Percentiles rank a stretch among this genome's conserved stretches.
Conservation (phyloP, 2,797 vertebrate species). For the Melanotaenia parkinsoni region DNA sequence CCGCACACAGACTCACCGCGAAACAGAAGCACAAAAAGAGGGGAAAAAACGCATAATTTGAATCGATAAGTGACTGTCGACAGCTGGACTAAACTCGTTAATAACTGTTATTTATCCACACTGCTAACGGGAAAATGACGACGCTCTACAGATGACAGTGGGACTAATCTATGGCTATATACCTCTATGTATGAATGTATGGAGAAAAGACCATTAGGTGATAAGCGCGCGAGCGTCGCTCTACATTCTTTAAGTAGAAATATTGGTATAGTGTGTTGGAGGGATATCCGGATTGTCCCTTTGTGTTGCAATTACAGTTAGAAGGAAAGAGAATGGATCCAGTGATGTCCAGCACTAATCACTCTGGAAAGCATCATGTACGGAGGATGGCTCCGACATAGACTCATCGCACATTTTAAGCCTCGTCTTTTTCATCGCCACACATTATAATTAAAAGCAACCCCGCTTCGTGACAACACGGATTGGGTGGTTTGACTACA, state of each 20-base stretch:
- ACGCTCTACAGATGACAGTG: constrained; percentile 55
- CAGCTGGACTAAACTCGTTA: constrained; percentile 42
- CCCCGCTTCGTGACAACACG: constrained; percentile 45
- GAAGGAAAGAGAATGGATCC: neutral
- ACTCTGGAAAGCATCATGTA: constrained; percentile 36
- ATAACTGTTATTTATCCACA: constrained; percentile 37
- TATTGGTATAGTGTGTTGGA: constrained; percentile 4
- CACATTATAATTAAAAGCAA: constrained; percentile 37
- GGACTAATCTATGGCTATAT: constrained; percentile 24
- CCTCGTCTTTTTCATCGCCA: constrained; percentile 34
- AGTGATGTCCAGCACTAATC: neutral
- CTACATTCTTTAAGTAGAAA: constrained; percentile 57
- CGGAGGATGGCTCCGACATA: constrained; percentile 31
- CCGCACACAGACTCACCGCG: constrained; percentile 16
- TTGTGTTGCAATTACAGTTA: constrained; percentile 8
- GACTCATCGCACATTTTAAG: constrained; percentile 55
- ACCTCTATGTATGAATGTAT: constrained; percentile 63
- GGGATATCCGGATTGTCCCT: constrained; percentile 21
- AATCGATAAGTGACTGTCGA: constrained; percentile 74
- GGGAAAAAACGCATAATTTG: constrained; percentile 48
- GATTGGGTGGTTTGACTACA: constrained; percentile 52
- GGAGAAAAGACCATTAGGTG: constrained; percentile 54
- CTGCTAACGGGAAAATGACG: constrained; percentile 45
- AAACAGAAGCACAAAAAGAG: neutral
- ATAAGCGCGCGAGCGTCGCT: constrained; percentile 40